Evolutionary conservation across 2,797 vertebrate species (phyloP).

Genomic region (Garrulus glandarius): DNA sequence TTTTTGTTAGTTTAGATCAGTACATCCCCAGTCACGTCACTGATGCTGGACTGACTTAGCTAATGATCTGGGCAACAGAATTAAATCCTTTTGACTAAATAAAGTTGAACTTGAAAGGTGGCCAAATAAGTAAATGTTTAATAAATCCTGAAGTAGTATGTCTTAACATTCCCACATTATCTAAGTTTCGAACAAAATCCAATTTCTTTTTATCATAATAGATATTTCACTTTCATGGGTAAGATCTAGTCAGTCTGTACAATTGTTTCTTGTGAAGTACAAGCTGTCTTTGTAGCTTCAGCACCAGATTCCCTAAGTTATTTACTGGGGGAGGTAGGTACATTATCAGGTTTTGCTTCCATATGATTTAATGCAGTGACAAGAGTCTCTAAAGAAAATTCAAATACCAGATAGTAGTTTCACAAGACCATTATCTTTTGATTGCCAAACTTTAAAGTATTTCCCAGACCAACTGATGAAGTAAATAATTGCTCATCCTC

Average conservation of each 20-base stretch:
- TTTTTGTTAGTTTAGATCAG: not conserved
- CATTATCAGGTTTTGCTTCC: conserved; percentile 38
- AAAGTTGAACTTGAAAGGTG: not conserved
- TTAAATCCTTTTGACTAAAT: not conserved
- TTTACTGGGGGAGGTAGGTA: conserved; percentile 10
- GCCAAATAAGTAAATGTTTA: not conserved
- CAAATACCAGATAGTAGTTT: conserved; percentile 44
- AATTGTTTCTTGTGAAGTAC: not conserved
- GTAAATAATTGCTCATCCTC: conserved; percentile 63
- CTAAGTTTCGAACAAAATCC: not conserved
- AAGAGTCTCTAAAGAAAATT: conserved; percentile 59
- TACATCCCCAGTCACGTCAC: not conserved
- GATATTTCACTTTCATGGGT: not conserved
- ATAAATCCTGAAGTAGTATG: not conserved
- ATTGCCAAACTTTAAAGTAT: conserved; percentile 64
- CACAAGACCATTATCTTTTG: conserved; percentile 59
- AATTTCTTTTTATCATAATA: not conserved
- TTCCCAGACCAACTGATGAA: conserved; percentile 63
- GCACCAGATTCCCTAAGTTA: not conserved
- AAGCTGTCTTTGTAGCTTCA: not conserved
- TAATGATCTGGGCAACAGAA: not conserved
- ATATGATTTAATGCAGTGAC: conserved; percentile 53
- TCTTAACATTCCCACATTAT: not conserved
- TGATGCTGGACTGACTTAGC: not conserved
- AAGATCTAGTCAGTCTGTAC: not conserved